Base-by-base conservation (phyloP, 92 coral and sea anemone genomes). In the Epizoanthus fatuus region DNA sequence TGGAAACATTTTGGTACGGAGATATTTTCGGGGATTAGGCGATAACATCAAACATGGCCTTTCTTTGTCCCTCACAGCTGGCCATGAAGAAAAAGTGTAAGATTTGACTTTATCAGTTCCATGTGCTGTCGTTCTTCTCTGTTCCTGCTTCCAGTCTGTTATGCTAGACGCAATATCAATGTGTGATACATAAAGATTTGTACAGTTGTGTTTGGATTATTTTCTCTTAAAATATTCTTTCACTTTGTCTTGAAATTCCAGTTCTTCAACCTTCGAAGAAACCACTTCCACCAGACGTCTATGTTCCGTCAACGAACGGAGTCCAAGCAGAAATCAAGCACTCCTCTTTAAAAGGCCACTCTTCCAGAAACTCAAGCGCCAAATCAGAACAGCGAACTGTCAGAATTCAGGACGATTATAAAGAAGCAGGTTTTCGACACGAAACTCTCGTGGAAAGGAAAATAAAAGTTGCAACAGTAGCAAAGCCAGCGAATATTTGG, bases 401-500 rank as follows among this genome's bases (percentile, higher is more conserved):
- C 14, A 92, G 98, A 47, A 94, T 94, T 12, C 82, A 42, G 17
- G 82, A 77, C 20, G 69, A 77, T 40, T 77, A 40, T 8, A 85
- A 85, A 42, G 95, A 92, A 69, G 62, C 91, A 2, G 74, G 85
- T n/a, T 59, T 74, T 20, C 87, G 87, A 49, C 91, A 87, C 44
- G 95, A 94, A 74, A 78, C 84, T 39, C 86, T 70, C 4, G 63
- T 82, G 69, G 95, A 94, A 40, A 84, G 95, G 25, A 94, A 94
- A 86, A 87, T 94, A 25, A 83, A 70, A 81, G 75, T 72, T 45
- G 95, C 98, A 12, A 69, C 94, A 40, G 76, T 84, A 4, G 85
- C 88, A 9, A 92, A 91, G 83, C 98, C 98, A 4, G 98, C 98
- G 16, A 94, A 94, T 69, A 69, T 94, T 32, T 80, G 94, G 39